Evolutionary conservation across 2,888 invertebrate species (phyloP).

Genomic region (Neuroscelio doddi): DNA sequence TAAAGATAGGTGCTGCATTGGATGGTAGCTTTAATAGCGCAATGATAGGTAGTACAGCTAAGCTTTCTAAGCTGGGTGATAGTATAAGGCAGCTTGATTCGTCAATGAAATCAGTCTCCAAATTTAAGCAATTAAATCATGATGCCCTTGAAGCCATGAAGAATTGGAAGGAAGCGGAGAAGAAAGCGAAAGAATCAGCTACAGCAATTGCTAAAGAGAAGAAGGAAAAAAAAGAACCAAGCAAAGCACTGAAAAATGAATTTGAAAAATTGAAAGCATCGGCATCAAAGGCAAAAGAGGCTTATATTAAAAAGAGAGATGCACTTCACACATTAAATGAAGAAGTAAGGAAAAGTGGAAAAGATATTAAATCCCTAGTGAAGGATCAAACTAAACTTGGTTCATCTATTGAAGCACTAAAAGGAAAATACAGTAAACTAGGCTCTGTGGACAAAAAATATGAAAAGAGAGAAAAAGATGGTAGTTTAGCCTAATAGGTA

Average conservation of each 20-base stretch:
- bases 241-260: conserved; percentile 2
- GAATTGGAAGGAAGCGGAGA: conserved; percentile 1
- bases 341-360: too few species aligned
- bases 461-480: too few species aligned
- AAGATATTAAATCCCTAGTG: too few species aligned
- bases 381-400: too few species aligned
- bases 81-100: conserved; percentile 7
- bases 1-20: not conserved
- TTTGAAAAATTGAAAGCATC: conserved; percentile 6
- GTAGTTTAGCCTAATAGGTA: too few species aligned
- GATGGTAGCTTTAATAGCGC: conserved; percentile 9
- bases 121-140: conserved; percentile 6
- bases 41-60: conserved; percentile 6
- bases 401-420: too few species aligned
- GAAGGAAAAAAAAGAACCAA: not conserved
- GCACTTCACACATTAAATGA: too few species aligned
- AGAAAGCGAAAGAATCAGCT: conserved; percentile 1
- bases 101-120: conserved; percentile 4
- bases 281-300: conserved; percentile 7
- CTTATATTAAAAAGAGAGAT: conserved; percentile 6
- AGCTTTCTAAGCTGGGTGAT: conserved; percentile 2
- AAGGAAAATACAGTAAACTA: too few species aligned
- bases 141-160: not conserved
- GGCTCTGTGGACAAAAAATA: too few species aligned
- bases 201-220: conserved; percentile 1